These are phyloP conservation scores for Austrolebias charrua DNA, from an alignment of 2,797 vertebrate genomes.

Conservation along the genomic window DNA sequence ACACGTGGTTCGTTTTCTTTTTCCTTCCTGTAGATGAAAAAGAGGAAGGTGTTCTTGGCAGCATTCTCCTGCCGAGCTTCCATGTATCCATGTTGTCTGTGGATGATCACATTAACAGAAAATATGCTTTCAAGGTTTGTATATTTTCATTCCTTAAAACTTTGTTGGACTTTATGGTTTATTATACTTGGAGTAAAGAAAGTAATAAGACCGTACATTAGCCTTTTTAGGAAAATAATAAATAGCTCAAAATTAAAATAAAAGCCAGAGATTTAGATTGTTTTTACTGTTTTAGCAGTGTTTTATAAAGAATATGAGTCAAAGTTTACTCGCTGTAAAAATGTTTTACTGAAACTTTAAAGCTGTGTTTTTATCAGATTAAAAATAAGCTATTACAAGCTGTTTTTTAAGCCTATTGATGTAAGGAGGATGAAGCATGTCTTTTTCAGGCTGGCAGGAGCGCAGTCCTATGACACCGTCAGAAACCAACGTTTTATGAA, in stretches of 20 bases:
- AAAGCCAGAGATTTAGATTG: neutral
- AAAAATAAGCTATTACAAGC: constrained; percentile 8
- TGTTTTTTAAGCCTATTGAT: neutral
- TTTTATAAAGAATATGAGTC: constrained; percentile 10
- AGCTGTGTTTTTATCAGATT: constrained; percentile 5
- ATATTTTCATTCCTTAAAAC: constrained; percentile 39
- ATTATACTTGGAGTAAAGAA: constrained; percentile 5
- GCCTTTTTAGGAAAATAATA: constrained; percentile 10
- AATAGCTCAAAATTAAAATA: constrained; percentile 8
- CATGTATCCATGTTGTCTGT: constrained; percentile 89
- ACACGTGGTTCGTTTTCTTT: constrained; percentile 7
- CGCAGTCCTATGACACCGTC: constrained; percentile 9
- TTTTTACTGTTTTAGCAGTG: neutral
- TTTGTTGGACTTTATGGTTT: constrained; percentile 24
- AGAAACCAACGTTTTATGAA: constrained; percentile 33
- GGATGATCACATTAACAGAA: constrained; percentile 95
- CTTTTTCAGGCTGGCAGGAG: constrained; percentile 5
- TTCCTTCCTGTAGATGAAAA: constrained; percentile 88
- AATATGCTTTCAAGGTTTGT: constrained; percentile 95
- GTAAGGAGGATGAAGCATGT: constrained; percentile 14
- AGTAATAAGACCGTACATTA: neutral
- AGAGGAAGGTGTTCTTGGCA: constrained; percentile 95
- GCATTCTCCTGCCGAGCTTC: constrained; percentile 97
- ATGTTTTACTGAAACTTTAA: constrained; percentile 5
- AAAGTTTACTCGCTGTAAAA: constrained; percentile 3